Evolutionary conservation across 2,797 vertebrate species (phyloP).

Genomic region (Garrulus glandarius): DNA sequence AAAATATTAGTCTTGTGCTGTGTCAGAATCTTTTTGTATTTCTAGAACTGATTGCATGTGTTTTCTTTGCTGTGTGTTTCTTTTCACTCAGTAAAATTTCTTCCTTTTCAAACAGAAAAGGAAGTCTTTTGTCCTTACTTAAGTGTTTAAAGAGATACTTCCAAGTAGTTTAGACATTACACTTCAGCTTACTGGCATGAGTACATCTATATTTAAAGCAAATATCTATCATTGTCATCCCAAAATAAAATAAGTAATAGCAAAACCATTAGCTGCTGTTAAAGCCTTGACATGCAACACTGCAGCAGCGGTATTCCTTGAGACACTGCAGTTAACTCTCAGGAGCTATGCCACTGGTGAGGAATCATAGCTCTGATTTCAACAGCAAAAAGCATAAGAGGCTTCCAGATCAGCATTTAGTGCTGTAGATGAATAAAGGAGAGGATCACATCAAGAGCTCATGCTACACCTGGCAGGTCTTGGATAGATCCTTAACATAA

Average conservation of each 20-base stretch:
- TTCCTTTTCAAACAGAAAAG: not conserved
- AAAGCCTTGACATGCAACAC: not conserved
- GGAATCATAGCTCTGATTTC: not conserved
- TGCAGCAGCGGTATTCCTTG: not conserved
- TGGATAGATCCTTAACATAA: not conserved
- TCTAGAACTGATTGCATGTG: not conserved
- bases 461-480: fast-evolving
- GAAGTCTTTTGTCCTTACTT: not conserved
- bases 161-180: not conserved
- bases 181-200: not conserved
- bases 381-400: not conserved
- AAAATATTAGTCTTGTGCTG: not conserved
- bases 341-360: not conserved
- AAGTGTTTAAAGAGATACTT: not conserved
- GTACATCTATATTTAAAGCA: slow-evolving; percentile 48
- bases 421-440: not conserved
- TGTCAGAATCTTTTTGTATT: not conserved
- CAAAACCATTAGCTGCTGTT: slow-evolving; percentile 16
- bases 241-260: slow-evolving; percentile 54
- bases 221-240: slow-evolving; percentile 44
- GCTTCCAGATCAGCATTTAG: not conserved
- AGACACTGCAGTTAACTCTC: not conserved
- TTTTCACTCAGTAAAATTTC: not conserved
- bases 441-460: not conserved
- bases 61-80: not conserved